Base-by-base conservation (phyloP, 2,888 invertebrate genomes). In the Ypsolopha sequella region DNA sequence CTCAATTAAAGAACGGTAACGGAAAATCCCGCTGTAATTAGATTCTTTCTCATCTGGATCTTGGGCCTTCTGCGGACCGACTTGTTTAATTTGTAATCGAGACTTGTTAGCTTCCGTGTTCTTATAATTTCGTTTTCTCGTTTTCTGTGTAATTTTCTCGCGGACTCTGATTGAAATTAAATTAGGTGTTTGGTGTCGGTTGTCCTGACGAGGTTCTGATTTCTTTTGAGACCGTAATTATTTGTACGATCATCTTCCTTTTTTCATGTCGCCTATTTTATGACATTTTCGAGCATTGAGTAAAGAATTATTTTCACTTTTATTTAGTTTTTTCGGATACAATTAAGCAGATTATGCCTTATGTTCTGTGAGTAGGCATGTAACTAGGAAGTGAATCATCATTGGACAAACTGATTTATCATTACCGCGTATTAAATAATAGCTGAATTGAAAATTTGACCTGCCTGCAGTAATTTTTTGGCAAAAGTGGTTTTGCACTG, bases 61-160 rank as follows among this genome's bases (percentile, higher is more conserved):
- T 43, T 14, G 34, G 34, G 47, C 47, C 13, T 43, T 8, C 43
- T 14, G 13, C 13, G 47, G 79, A 80, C 77, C 72, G 70, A 62
- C 65, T 77, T 76, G 80, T 80, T 81, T 85, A 81, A 85, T 85
- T 85, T 85, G 86, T 81, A 85, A 85, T 76, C 78, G 84, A 84
- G 77, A 79, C 81, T 80, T 80, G 79, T 82, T 85, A 80, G 76
- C 76, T 73, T 71, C 73, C 68, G 70, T 66, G 69, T 76, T 73
- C 71, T 72, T 77, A 76, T 77, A 79, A 80, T 80, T 78, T 71
- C 56, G 76, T 81, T 80, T 71, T 70, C 71, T 70, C 72, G 64
- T 69, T 63, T 61, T 62, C 58, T 54, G 59, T 65, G 61, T 63
- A 65, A 71, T 70, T 70, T 70, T 66, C 64, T 62, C 58, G 62